Conservation (phyloP, 2,797 vertebrate genomes). For the Sebastolobus altivelis region DNA sequence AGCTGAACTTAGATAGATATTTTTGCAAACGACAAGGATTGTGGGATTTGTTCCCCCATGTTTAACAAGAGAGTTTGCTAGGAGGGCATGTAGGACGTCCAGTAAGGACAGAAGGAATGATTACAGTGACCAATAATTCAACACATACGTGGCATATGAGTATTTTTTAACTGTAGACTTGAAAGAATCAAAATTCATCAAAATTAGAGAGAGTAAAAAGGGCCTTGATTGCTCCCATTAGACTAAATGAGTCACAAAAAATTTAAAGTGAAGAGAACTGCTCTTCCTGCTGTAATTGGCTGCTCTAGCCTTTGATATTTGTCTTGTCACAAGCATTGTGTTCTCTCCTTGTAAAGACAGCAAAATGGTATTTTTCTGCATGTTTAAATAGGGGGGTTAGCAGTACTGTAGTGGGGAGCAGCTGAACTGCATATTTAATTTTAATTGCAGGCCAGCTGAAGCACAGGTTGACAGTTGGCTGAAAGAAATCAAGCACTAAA, state of each 20-base stretch:
- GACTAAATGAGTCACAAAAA: background rate
- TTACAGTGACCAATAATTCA: background rate
- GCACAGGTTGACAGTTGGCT: slow-evolving; percentile 57
- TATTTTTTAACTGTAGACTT: background rate
- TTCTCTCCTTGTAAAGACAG: slow-evolving; percentile 21
- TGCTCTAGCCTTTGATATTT: slow-evolving; percentile 10
- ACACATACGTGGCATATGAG: too few relatives aligned
- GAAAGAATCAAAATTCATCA: background rate
- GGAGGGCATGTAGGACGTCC: background rate
- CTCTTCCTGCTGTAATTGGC: slow-evolving; percentile 12
- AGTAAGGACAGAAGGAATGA: background rate
- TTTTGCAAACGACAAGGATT: background rate
- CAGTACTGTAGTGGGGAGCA: slow-evolving; percentile 30
- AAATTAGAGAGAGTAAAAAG: background rate
- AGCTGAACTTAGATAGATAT: background rate
- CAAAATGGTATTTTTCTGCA: slow-evolving; percentile 17
- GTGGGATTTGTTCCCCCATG: too few relatives aligned
- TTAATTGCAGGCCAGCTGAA: slow-evolving; percentile 67
- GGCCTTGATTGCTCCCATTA: background rate
- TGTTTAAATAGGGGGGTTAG: slow-evolving; percentile 43
- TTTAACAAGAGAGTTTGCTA: background rate
- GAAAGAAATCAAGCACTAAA: slow-evolving; percentile 62
- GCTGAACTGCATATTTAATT: slow-evolving; percentile 55
- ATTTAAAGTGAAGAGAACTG: slow-evolving; percentile 4
- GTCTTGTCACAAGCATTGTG: slow-evolving; percentile 13